Evolutionary conservation across 2,113 vertebrate genomes (phyloP).

Genomic region (Vulpes lagopus): DNA sequence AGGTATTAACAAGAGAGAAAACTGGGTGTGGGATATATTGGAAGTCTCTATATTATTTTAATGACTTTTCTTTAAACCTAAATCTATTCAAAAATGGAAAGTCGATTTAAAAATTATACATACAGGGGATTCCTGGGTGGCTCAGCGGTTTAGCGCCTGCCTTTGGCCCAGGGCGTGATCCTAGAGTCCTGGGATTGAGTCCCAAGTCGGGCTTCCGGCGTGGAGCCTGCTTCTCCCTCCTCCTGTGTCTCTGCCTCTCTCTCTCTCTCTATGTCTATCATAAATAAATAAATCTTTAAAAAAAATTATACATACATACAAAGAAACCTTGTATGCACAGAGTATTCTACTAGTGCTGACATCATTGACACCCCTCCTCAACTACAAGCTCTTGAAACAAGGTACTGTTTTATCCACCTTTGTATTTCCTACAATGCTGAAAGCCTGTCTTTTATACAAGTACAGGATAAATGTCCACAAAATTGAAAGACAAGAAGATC

Average conservation of each 20-base stretch:
- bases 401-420: background rate
- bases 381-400: background rate
- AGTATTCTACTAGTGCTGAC: background rate
- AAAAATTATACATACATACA: background rate
- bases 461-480: background rate
- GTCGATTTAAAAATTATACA: background rate
- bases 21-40: background rate
- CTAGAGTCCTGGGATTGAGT: too few species aligned
- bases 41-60: background rate
- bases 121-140: too few species aligned
- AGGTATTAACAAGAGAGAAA: background rate
- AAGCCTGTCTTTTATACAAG: background rate
- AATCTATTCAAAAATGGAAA: slow-evolving; percentile 14
- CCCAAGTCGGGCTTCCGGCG: rapidly evolving
- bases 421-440: background rate
- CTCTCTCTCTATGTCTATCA: too few species aligned
- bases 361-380: background rate
- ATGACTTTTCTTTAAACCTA: background rate
- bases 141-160: too few species aligned
- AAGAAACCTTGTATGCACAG: too few species aligned
- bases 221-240: too few species aligned
- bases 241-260: too few species aligned
- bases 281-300: too few species aligned
- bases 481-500: background rate
- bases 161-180: too few species aligned